Evolutionary conservation across 2,797 vertebrate species (phyloP), one percentile per base, ranked within the genome.

Genomic region (Darevskia mixta): DNA sequence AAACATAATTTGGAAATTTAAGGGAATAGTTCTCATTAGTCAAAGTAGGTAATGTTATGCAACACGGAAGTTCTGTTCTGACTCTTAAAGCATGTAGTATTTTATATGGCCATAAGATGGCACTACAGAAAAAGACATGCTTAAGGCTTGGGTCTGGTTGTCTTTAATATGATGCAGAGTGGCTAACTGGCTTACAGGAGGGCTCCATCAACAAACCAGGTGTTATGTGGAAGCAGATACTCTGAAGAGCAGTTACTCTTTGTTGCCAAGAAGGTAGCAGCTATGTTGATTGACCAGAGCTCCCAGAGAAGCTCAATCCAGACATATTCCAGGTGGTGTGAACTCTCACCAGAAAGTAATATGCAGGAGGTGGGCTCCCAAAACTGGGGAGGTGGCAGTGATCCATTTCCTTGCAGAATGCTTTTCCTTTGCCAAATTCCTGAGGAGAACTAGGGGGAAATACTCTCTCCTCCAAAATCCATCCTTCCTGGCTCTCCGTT

Each of bases 41-140:
- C 64, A 29, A 82, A 43, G 3, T 38, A 27, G 41, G 25, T 82
- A 43, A 67, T 3, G 18, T 67, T 78, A 67, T 3, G 5, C 9
- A 67, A 32, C 29, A 45, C 29, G 8, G 58, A 67, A 35, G n/a
- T 11, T 45, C 78, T 83, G 7, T 69, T 79, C 64, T 45, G 41
- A 15, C 32, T 3, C 11, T 64, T 41, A 64, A 67, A 82, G 5
- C n/a, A 35, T 73, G 35, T 67, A 20, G 55, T 86, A 0, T 0
- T 82, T 35, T 43, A 0, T 0, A 0, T 0, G 66, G 43, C 10
- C 94, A 25, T 72, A 86, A 79, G 90, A 8, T 77, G 94, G 93
- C 83, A 32, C 1, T 8, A 66, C 78, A 72, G 86, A 88, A 88
- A 83, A 88, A 23, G 25, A 41, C 27, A 43, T 61, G 8, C 29